Evolutionary conservation across 2,888 invertebrate species (phyloP).

Genomic region (Polydrusus pterygomalis): DNA sequence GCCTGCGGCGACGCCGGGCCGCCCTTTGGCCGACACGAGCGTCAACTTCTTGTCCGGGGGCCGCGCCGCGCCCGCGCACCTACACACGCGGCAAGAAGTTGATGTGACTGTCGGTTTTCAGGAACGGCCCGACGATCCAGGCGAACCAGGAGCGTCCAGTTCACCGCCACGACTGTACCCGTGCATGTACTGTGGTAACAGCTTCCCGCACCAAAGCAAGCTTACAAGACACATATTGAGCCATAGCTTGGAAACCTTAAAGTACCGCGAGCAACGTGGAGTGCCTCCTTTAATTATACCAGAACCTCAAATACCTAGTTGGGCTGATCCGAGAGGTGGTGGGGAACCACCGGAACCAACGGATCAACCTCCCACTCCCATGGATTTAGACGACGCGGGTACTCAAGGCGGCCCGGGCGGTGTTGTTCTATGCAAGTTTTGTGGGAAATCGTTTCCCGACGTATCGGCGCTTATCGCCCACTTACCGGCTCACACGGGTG

Average conservation of each 20-base stretch:
- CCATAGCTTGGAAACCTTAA: constrained; percentile 90
- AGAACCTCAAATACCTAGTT: constrained; percentile 62
- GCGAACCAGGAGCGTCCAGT: constrained; percentile 49
- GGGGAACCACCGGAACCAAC: constrained; percentile 73
- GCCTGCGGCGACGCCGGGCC: constrained; percentile 52
- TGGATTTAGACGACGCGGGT: constrained; percentile 77
- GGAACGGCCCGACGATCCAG: constrained; percentile 77
- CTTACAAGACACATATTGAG: constrained; percentile 91
- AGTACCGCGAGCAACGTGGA: constrained; percentile 83
- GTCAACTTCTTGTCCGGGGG: constrained; percentile 85
- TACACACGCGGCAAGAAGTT: constrained; percentile 56
- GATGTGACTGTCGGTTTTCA: constrained; percentile 79
- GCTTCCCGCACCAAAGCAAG: constrained; percentile 93
- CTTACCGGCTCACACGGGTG: constrained; percentile 91
- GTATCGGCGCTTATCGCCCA: constrained; percentile 91
- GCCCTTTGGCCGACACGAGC: constrained; percentile 79
- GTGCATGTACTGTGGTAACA: constrained; percentile 93
- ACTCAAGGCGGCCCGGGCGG: constrained; percentile 76
- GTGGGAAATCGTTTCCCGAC: constrained; percentile 94
- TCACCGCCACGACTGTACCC: constrained; percentile 79
- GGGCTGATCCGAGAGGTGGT: constrained; percentile 61
- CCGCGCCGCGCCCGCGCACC: constrained; percentile 53
- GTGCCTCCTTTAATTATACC: constrained; percentile 73
- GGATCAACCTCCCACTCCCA: constrained; percentile 73
- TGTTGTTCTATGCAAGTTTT: constrained; percentile 93